Conservation (phyloP, 2,113 vertebrate species). For the Rhinichthys klamathensis region DNA sequence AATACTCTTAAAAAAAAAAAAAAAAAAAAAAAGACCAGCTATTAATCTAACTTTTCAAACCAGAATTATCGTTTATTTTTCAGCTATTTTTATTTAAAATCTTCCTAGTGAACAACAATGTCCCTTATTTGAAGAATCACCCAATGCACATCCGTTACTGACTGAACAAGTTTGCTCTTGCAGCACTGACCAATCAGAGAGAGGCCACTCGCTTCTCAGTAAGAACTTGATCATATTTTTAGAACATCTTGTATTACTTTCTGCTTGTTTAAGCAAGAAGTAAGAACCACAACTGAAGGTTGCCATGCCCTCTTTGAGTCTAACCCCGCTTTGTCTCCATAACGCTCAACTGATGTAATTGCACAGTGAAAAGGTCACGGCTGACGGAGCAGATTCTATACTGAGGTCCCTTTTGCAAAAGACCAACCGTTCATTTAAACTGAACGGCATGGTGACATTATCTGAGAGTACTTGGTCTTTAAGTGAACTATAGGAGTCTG, state of each 20-base stretch:
- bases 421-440: constrained; percentile 33
- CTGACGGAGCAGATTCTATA: constrained; percentile 46
- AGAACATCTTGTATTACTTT: constrained; percentile 39
- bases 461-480: neutral
- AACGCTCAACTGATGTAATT: constrained; percentile 37
- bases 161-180: neutral
- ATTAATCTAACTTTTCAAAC: neutral
- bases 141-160: neutral
- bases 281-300: neutral
- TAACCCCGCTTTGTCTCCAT: constrained; percentile 32
- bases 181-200: constrained; percentile 3
- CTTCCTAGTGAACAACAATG: neutral
- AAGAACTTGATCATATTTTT: constrained; percentile 24
- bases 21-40: neutral
- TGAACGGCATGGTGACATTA: constrained; percentile 11
- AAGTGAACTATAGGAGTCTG: neutral
- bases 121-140: neutral
- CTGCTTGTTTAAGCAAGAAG: constrained; percentile 42
- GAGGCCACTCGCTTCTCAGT: neutral
- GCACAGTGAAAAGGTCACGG: constrained; percentile 45
- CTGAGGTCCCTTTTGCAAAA: constrained; percentile 28
- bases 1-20: neutral
- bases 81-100: neutral
- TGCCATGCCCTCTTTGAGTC: constrained; percentile 13
- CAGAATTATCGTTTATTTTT: neutral